These are phyloP conservation scores for Cataglyphis livida DNA, from an alignment of 2,888 invertebrate species.

Conservation along the genomic window DNA sequence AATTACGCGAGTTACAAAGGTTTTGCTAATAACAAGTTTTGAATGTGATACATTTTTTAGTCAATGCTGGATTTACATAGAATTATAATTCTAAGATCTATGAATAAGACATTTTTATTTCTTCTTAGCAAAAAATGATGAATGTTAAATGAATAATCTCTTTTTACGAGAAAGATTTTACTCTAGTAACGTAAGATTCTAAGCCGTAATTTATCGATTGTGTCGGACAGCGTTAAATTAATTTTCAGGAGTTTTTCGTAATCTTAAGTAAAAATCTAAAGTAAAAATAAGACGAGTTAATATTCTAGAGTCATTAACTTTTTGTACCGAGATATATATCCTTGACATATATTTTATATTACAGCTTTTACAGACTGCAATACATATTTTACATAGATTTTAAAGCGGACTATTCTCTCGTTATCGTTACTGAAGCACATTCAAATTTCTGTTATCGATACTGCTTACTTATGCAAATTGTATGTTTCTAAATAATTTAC, in stretches of 20 bases:
- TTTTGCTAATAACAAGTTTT: not conserved
- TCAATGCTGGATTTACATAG: not conserved
- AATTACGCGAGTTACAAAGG: not conserved
- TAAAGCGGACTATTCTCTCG: not conserved
- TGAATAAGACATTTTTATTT: not conserved
- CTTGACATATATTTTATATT: conserved; percentile 29
- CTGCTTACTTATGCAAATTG: conserved; percentile 22
- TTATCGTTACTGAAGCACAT: conserved; percentile 2
- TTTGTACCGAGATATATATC: not conserved
- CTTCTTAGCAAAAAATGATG: not conserved
- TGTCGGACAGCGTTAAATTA: not conserved
- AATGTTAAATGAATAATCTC: not conserved
- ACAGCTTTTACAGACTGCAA: not conserved
- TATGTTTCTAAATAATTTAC: conserved; percentile 40
- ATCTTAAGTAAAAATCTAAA: no score
- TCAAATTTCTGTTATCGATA: conserved; percentile 29
- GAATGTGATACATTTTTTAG: not conserved
- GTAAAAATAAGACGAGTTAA: not conserved
- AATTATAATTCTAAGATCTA: not conserved
- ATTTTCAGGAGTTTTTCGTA: not conserved
- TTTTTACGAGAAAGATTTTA: not conserved
- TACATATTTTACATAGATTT: not conserved
- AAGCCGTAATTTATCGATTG: not conserved
- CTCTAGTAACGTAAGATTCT: not conserved
- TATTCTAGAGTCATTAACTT: not conserved